Evolutionary conservation across 2,797 vertebrate genomes (phyloP), one percentile per base, ranked within the genome.

Genomic region (Phoxinus dragarum): DNA sequence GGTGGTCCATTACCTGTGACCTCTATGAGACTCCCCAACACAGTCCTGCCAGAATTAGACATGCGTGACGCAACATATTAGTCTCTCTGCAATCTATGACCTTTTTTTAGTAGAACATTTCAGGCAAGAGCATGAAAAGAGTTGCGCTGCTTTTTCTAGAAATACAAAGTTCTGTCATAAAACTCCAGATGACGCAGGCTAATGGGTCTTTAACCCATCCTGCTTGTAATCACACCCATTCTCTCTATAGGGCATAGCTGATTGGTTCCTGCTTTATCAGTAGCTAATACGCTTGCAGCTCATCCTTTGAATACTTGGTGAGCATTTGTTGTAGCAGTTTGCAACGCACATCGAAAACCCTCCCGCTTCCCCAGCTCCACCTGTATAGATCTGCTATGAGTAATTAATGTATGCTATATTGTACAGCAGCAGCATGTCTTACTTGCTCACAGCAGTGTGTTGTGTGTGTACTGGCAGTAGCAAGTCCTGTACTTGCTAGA

Each of bases 1-100:
- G 56, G 61, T 74, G 52, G 54, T 72, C 75, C 77, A 84, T 90
- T 88, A 82, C 85, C 69, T 68, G 68, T 84, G 86, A 84, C 86
- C 84, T 86, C 79, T 66, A 23, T 66, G 49, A 86, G 44, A 77
- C 77, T 47, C 34, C 34, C 56, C 23, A 38, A 38, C 6, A 47
- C 4, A 59, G 67, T 17, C 82, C 36, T 49, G 47, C 67, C 67
- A 27, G 10, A 78, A 74, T 69, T 54, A 83, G 76, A 85, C 64
- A 59, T 40, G 67, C 17, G 31, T 31, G 42, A 64, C 19, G 54
- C 19, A 42, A 69, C 49, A 71, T 23, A 68, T 21, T 49, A n/a
- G 73, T 56, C 31, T 56, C 1, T 34, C 19, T 54, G 19, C 34
- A 54, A 36, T 54, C 73, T 54, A 1, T 52, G 10, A 52, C 2